phyloP scores from a whole-genome alignment of 1,140 invertebrate genomes.

The Drosophila mojavensis region DNA sequence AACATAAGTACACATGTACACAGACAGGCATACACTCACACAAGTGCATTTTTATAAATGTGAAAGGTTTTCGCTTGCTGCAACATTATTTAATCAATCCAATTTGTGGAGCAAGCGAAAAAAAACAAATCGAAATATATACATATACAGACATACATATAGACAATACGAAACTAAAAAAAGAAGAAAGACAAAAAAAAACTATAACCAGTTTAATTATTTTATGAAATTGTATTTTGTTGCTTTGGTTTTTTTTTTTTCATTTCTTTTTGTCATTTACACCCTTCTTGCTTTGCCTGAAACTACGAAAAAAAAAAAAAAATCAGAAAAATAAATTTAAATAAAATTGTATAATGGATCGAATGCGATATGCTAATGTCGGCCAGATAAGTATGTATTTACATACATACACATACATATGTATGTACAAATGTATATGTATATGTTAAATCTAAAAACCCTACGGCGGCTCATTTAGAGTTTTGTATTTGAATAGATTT shows the following conservation, averaged over 20 bases:
- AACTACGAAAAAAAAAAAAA: constrained; percentile 3
- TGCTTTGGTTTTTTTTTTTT: constrained; percentile 21
- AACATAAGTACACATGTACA: constrained; percentile 36
- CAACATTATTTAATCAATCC: constrained; percentile 82
- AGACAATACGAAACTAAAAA: constrained; percentile 47
- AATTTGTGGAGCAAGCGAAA: constrained; percentile 79
- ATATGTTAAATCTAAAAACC: constrained; percentile 36
- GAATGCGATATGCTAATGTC: constrained; percentile 46
- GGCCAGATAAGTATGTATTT: constrained; percentile 18
- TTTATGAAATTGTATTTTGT: constrained; percentile 70
- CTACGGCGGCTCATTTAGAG: constrained; percentile 55
- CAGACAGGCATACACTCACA: constrained; percentile 15
- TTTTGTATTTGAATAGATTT: constrained; percentile 53
- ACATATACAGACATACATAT: constrained; percentile 62
- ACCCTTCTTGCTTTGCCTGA: constrained; percentile 36
- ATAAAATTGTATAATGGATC: constrained; percentile 74
- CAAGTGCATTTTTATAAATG: constrained; percentile 62
- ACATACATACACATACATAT: background rate
- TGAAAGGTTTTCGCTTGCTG: constrained; percentile 82
- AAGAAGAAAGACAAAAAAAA: constrained; percentile 44
- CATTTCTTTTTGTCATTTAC: constrained; percentile 28
- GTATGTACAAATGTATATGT: background rate
- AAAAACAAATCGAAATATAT: constrained; percentile 64
- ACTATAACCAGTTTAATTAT: constrained; percentile 81
- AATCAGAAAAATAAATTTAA: constrained; percentile 50